Evolutionary conservation across 2,888 invertebrate genomes (phyloP), one percentile per base, ranked within the genome.

Genomic region (Diarsia brunnea): DNA sequence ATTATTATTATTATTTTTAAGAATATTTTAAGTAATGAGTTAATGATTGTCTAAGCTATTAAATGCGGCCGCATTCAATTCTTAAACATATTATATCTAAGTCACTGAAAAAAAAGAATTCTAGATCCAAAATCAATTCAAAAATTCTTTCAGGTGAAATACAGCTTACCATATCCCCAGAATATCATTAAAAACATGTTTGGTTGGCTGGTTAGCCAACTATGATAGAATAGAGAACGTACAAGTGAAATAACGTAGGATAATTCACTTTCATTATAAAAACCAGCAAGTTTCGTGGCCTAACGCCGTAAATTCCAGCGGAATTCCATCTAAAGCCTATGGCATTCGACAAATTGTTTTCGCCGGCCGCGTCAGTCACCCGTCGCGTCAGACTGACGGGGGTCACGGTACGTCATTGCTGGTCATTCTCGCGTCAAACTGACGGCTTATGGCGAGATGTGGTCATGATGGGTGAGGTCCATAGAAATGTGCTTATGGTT

Each of bases 331-430:
- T 64, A 73, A 73, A 84, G 65, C 51, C 69, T 69, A 69, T 74
- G 65, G 78, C 67, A 75, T 84, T 73, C 79, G 65, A 81, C 84
- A 87, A 86, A 85, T 85, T 87, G 87, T 86, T 85, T 85, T 86
- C 69, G 38, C 60, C 71, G 49, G 66, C 43, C 71, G 7, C 45
- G 64, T 82, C 83, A 70, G 81, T 31, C 69, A 11, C 38, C 65
- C 66, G 74, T 77, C 81, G 51, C 64, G 73, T 74, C 81, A 55
- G 58, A 1, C 43, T 85, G 86, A 87, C 66, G 71, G 43, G 47
- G 86, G 84, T 86, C 75, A 67, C 49, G 24, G n/a, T 71, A 67
- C 49, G 65, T 78, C 78, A 76, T 64, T 74, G 60, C 65, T 67
- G 19, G 61, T 71, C 61, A 69, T 69, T 63, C 75, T 55, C 64